These are phyloP conservation scores for Ibidorhyncha struthersii DNA, from an alignment of 2,113 vertebrate species.

Conservation along the genomic window DNA sequence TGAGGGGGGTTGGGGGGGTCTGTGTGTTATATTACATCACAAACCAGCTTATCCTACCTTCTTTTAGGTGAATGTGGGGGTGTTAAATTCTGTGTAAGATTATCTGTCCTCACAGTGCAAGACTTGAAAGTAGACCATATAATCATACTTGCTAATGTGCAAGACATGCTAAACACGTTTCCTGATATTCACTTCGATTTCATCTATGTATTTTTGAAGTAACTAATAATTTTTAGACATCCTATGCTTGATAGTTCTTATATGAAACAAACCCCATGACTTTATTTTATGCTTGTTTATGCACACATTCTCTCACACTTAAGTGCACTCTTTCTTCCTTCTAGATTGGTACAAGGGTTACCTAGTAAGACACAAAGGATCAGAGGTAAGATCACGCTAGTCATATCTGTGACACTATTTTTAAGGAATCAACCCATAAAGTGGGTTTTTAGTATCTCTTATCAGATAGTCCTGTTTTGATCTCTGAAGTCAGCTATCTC, in stretches of 20 bases:
- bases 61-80: not conserved
- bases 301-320: not conserved
- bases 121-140: not conserved
- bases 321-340: constrained; percentile 49
- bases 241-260: not conserved
- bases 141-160: not conserved
- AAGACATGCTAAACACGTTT: not conserved
- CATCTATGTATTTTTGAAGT: not conserved
- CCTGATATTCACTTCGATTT: not conserved
- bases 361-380: constrained; percentile 83
- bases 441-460: not conserved
- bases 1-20: not conserved
- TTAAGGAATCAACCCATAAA: not conserved
- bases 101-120: not conserved
- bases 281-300: not conserved
- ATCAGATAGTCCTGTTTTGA: not conserved
- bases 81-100: not conserved
- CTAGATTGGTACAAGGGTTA: constrained; percentile 93
- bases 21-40: not conserved
- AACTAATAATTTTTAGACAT: not conserved
- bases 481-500: not conserved
- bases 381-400: constrained; percentile 76
- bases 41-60: not conserved
- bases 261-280: fast-evolving
- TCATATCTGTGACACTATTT: not conserved